phyloP scores from a whole-genome alignment of 2,113 vertebrate species.

The Rhea pennata region DNA sequence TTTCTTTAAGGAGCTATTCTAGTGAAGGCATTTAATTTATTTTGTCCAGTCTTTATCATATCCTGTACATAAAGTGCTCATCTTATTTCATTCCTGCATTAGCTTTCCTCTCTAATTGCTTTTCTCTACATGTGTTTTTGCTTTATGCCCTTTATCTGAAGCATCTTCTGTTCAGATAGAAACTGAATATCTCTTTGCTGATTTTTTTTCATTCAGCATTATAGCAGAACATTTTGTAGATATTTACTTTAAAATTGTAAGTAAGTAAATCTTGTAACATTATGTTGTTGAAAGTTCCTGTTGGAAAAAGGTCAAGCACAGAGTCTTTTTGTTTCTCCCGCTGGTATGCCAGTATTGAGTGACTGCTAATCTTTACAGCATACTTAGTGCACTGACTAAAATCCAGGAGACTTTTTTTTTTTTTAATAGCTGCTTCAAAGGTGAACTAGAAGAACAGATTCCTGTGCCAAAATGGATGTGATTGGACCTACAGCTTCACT shows the following conservation, averaged over 20 bases:
- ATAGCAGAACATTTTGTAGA: neutral
- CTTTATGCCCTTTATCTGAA: neutral
- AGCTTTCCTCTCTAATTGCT: neutral
- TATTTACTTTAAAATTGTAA: neutral
- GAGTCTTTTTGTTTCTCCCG: neutral
- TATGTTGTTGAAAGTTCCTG: neutral
- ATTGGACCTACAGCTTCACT: neutral
- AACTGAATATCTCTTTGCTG: neutral
- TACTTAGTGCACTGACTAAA: neutral
- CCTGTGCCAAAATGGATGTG: neutral
- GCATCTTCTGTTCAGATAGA: neutral
- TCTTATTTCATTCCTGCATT: neutral
- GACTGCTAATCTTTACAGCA: neutral
- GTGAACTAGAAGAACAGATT: neutral
- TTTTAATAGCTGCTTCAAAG: neutral
- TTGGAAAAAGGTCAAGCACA: neutral
- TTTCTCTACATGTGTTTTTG: slow-evolving; percentile 31
- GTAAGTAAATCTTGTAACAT: neutral
- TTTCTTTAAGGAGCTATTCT: slow-evolving; percentile 1
- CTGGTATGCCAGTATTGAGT: neutral
- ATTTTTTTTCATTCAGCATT: neutral
- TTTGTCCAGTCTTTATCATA: slow-evolving; percentile 35
- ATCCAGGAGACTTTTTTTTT: neutral
- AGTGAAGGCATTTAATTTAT: slow-evolving; percentile 42
- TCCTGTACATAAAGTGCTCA: neutral